Evolutionary conservation across 1,140 invertebrate genomes (phyloP).

Genomic region (Nasonia longicornis): DNA sequence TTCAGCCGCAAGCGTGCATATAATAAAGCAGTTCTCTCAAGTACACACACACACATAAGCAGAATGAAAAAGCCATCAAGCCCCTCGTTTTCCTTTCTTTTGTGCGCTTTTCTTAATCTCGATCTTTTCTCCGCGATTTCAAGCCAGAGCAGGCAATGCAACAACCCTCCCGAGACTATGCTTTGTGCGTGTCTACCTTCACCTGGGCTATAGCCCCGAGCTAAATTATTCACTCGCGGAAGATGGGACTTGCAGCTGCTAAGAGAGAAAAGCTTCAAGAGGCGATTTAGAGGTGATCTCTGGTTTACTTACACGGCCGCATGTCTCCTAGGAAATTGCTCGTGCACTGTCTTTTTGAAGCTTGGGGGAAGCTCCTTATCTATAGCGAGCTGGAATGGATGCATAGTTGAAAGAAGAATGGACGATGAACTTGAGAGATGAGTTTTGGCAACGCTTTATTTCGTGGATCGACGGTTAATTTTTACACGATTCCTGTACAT

Average conservation of each 20-base stretch:
- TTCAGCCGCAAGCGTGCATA: no score
- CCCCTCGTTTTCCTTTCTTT: constrained; percentile 43
- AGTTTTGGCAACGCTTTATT: background rate
- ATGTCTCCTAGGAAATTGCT: constrained; percentile 15
- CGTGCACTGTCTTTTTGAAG: background rate
- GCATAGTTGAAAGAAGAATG: background rate
- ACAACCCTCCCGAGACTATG: constrained; percentile 1
- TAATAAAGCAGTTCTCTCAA: background rate
- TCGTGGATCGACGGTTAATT: background rate
- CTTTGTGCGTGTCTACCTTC: background rate
- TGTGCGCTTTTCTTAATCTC: background rate
- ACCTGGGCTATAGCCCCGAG: background rate
- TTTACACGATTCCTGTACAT: no score
- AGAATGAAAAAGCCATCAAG: background rate
- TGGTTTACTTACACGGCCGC: background rate
- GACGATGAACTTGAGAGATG: background rate
- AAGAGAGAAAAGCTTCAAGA: constrained; percentile 9
- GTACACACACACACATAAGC: background rate
- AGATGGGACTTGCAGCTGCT: background rate
- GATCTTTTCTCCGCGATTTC: background rate
- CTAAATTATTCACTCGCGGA: constrained; percentile 37
- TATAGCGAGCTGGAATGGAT: background rate
- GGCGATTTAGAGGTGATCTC: constrained; percentile 32
- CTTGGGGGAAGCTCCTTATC: background rate
- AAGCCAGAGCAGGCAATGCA: background rate